These are phyloP conservation scores for Drosophila triauraria DNA, from an alignment of 1,140 invertebrate genomes.

Conservation along the genomic window DNA sequence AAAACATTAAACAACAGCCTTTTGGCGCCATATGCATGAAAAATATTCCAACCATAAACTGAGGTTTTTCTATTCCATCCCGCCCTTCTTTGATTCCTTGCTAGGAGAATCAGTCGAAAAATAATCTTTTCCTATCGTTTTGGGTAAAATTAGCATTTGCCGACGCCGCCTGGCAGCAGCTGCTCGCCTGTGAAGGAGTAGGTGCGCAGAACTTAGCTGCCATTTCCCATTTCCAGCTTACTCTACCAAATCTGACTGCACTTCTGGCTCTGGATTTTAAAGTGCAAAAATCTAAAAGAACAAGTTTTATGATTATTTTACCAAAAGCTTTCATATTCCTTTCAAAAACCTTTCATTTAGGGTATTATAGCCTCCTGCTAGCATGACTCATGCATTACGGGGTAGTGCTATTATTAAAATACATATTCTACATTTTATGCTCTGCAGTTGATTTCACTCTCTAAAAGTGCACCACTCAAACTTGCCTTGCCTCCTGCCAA, in stretches of 20 bases:
- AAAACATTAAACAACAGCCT: background rate
- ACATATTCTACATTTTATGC: constrained; percentile 45
- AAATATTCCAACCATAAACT: constrained; percentile 37
- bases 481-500: background rate
- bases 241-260: constrained; percentile 3
- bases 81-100: constrained; percentile 3
- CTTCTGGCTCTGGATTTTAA: background rate
- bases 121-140: constrained; percentile 56
- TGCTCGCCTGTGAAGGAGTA: constrained; percentile 21
- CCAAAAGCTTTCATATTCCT: background rate
- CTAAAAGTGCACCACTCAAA: constrained; percentile 37
- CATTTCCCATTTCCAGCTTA: constrained; percentile 7
- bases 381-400: constrained; percentile 23
- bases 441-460: constrained; percentile 41
- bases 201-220: background rate
- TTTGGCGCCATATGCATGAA: constrained; percentile 61
- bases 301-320: background rate
- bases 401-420: constrained; percentile 36
- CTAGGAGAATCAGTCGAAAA: constrained; percentile 53
- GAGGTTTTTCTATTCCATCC: background rate
- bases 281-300: too few relatives aligned
- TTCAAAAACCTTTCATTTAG: background rate
- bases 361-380: background rate
- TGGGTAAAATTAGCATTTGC: constrained; percentile 67
- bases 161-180: constrained; percentile 55